Conservation (phyloP, 1,140 invertebrate genomes). For the Proales similis region DNA sequence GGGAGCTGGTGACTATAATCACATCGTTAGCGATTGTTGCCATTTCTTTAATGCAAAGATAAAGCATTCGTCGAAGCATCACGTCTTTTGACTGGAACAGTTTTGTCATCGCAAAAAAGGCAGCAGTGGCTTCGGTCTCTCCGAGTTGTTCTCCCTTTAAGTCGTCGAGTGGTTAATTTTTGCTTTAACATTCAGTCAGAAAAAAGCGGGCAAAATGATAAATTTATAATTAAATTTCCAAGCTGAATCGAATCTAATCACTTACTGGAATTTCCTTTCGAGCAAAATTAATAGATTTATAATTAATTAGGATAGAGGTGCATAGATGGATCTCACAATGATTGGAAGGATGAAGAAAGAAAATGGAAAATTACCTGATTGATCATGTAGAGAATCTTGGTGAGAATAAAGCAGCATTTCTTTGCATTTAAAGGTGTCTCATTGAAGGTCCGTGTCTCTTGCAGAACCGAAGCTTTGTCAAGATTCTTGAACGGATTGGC, state of each 20-base stretch:
- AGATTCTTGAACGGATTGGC: constrained; percentile 31
- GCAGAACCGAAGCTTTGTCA: constrained; percentile 28
- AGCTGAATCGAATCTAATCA: constrained; percentile 1
- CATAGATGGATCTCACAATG: background rate
- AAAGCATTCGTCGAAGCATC: constrained; percentile 74
- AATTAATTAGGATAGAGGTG: background rate
- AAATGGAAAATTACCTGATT: constrained; percentile 61
- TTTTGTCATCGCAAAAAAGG: constrained; percentile 98
- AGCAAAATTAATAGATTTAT: background rate
- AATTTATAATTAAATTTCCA: background rate
- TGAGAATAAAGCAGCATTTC: constrained; percentile 90
- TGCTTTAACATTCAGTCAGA: background rate
- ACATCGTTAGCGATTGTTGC: constrained; percentile 92
- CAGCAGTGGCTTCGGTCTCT: constrained; percentile 88
- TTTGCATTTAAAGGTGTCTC: constrained; percentile 90
- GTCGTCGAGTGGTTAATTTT: constrained; percentile 38
- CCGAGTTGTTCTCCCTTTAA: constrained; percentile 74
- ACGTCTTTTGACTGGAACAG: constrained; percentile 95
- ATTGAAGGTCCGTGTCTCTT: constrained; percentile 70
- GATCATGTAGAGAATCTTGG: constrained; percentile 88
- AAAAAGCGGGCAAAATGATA: background rate
- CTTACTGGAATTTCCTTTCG: constrained; percentile 21
- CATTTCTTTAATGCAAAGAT: constrained; percentile 93
- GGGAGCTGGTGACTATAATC: constrained; percentile 85
- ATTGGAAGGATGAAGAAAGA: background rate